phyloP scores from a whole-genome alignment of 1,140 invertebrate species.

The Bombus difficillimus region DNA sequence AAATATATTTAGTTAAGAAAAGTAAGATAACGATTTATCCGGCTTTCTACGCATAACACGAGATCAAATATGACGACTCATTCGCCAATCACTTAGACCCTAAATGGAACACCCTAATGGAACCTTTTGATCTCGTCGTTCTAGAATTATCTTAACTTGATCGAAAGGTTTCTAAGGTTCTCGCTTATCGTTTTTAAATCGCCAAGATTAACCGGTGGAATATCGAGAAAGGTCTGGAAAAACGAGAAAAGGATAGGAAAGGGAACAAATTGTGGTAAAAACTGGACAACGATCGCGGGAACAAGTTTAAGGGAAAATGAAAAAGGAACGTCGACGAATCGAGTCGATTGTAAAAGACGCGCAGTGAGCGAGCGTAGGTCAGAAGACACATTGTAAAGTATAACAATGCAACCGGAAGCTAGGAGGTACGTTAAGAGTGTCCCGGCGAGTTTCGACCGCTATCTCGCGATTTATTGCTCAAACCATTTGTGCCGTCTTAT shows the following conservation, averaged over 20 bases:
- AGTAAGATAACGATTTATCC: not conserved
- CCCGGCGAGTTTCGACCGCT: conserved; percentile 44
- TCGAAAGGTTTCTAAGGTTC: no score
- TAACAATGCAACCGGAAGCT: conserved; percentile 46
- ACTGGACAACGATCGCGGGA: not conserved
- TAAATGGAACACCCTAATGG: not conserved
- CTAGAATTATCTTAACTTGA: not conserved
- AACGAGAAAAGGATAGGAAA: not conserved
- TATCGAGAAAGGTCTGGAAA: not conserved
- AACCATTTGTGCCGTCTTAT: conserved; percentile 60
- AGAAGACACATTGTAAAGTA: conserved; percentile 45
- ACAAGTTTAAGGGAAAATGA: not conserved
- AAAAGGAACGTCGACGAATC: not conserved
- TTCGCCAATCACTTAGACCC: no score
- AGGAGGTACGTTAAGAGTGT: conserved; percentile 19
- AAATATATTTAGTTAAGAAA: not conserved
- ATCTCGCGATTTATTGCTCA: conserved; percentile 64
- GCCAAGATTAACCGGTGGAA: not conserved
- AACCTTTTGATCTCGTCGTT: not conserved
- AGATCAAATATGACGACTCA: not conserved
- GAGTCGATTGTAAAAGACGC: not conserved
- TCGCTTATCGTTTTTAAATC: not conserved
- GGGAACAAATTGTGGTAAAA: not conserved
- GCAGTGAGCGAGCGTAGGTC: not conserved
- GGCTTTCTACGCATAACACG: no score